Base-by-base conservation (phyloP, 1,140 invertebrate genomes). In the Acromyrmex echinatior region DNA sequence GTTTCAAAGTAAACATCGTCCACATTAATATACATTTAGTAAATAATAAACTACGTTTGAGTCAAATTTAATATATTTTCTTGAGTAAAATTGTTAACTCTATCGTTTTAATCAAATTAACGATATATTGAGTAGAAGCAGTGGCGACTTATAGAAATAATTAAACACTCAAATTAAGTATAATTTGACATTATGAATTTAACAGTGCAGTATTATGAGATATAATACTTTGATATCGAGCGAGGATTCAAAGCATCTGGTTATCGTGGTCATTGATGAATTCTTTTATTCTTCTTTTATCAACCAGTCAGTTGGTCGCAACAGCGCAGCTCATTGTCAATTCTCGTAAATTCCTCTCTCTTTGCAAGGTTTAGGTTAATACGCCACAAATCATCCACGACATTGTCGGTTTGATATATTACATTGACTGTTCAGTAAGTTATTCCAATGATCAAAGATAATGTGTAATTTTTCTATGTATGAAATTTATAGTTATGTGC, bases 341-440 rank as follows among this genome's bases (percentile, higher is more conserved):
- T 51, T 78, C 87, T 80, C 86, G 60, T 74, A 90, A 88, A 90
- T 87, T 87, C 65, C 89, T 73, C 81, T 81, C 63, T 76, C 56
- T 86, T 86, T 53, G 87, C 92, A 92, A 92, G 92, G 90, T 92
- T 92, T 92, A 92, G 90, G 89, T 93, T 93, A 92, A 76, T 77
- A 60, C 87, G 66, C 80, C 77, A 21, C 76, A 56, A 81, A 63
- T 80, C 80, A 70, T 53, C 49, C 35, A 9, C 65, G n/a, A 63
- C 53, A 21, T 49, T 81, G 39, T 60, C 21, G 10, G 2, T 31
- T 68, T 68, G 35, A 39, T 10, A n/a, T 39, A 62, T 31, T 39
- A 76, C 6, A 12, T 39, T 18, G 56, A 10, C 10, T 68, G 2
- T 14, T 5, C 6, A 76, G 21, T 5, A 45, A 45, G 6, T 62